These are phyloP conservation scores for Dufourea novaeangliae DNA, from an alignment of 1,140 invertebrate species.

Conservation along the genomic window DNA sequence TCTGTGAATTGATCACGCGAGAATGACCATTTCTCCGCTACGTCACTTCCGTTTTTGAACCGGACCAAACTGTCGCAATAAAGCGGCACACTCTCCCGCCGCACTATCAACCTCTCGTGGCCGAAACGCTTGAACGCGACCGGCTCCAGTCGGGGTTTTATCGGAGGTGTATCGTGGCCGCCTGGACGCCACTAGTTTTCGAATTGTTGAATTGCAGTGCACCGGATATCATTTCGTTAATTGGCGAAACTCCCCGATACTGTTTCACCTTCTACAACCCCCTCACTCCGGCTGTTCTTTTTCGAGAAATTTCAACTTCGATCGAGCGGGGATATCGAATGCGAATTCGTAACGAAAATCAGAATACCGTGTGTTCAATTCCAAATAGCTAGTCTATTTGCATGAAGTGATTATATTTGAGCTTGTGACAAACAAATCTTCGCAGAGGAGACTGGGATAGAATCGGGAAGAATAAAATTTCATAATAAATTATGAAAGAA, in stretches of 20 bases:
- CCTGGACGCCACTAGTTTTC: neutral
- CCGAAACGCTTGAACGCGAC: neutral
- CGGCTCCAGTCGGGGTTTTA: neutral
- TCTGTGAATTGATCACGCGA: slow-evolving; percentile 48
- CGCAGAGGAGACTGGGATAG: no score
- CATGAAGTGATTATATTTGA: no score
- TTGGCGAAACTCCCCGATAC: neutral
- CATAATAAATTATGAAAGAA: no score
- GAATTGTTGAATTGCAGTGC: slow-evolving; percentile 17
- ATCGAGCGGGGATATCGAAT: neutral
- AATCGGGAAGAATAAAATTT: no score
- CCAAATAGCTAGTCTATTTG: no score
- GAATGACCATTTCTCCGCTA: slow-evolving; percentile 26
- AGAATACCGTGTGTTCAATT: neutral
- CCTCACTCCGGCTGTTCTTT: neutral
- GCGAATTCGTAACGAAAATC: neutral
- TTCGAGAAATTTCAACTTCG: neutral
- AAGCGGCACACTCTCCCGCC: slow-evolving; percentile 41
- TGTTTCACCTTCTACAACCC: neutral
- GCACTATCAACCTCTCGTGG: slow-evolving; percentile 47
- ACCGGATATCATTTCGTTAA: slow-evolving; percentile 19
- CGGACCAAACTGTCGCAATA: slow-evolving; percentile 58
- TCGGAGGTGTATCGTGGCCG: neutral
- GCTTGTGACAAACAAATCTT: no score
- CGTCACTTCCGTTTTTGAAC: slow-evolving; percentile 28